Percentiles rank a stretch among this genome's conserved stretches.
These are phyloP conservation scores for Globia sparganii DNA, from an alignment of 2,888 invertebrate species.

Conservation along the genomic window DNA sequence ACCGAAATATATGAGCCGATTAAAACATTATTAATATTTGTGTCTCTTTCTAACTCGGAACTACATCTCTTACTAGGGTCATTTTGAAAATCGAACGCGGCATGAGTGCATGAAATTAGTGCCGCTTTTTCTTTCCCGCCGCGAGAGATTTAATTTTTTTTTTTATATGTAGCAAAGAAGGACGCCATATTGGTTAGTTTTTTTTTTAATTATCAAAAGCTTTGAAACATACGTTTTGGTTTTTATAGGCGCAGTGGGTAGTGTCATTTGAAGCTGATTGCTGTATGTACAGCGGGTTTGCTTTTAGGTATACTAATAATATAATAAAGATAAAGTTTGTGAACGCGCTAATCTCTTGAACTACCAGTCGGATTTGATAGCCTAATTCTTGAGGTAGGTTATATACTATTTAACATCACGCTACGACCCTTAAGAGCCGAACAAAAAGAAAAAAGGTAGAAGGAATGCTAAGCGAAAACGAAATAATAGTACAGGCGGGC, in stretches of 20 bases:
- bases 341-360: not conserved
- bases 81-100: constrained; percentile 86
- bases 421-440: no score
- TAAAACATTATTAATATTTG: constrained; percentile 86
- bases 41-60: constrained; percentile 67
- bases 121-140: constrained; percentile 88
- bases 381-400: no score
- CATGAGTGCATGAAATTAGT: constrained; percentile 88
- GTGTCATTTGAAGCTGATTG: constrained; percentile 68
- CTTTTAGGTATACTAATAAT: no score
- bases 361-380: no score
- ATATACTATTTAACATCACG: no score
- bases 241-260: constrained; percentile 61
- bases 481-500: not conserved
- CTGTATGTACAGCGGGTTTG: constrained; percentile 51
- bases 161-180: constrained; percentile 81
- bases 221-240: constrained; percentile 79
- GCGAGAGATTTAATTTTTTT: constrained; percentile 80
- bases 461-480: not conserved
- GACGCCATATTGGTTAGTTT: constrained; percentile 83
- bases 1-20: constrained; percentile 86
- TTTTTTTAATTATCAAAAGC: constrained; percentile 75
- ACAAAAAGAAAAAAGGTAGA: no score
- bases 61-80: constrained; percentile 73
- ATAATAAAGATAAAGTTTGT: not conserved